Evolutionary conservation across 2,113 vertebrate species (phyloP).

Genomic region (Malaclemys terrapin): DNA sequence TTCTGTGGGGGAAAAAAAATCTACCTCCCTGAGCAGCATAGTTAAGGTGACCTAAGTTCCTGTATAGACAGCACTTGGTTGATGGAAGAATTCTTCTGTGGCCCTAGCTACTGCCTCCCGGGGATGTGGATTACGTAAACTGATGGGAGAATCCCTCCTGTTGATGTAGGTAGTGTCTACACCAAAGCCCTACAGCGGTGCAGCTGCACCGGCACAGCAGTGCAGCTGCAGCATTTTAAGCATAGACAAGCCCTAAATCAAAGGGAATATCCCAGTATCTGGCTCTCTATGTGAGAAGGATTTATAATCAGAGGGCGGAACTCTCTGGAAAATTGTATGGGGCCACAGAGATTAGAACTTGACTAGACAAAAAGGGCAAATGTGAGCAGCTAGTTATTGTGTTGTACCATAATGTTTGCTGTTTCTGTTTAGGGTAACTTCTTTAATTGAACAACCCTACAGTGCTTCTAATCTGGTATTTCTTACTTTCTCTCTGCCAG

Average conservation of each 20-base stretch:
- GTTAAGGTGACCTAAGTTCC: background rate
- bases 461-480: background rate
- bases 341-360: slow-evolving; percentile 7
- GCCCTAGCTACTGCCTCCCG: too few relatives aligned
- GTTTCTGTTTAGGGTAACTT: background rate
- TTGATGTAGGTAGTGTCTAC: background rate
- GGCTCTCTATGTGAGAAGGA: background rate
- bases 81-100: background rate
- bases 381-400: background rate
- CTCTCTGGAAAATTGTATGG: background rate
- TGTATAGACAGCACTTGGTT: background rate
- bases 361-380: slow-evolving; percentile 19
- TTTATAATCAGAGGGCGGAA: background rate
- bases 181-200: background rate
- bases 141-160: background rate
- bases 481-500: background rate
- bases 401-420: background rate
- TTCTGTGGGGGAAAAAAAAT: background rate
- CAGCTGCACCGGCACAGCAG: background rate
- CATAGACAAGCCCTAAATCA: background rate
- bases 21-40: background rate
- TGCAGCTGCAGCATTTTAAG: background rate
- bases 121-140: background rate
- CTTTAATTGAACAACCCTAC: slow-evolving; percentile 28
- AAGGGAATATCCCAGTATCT: background rate